phyloP scores from a whole-genome alignment of 2,113 vertebrate species.

The Eptatretus burgeri region DNA sequence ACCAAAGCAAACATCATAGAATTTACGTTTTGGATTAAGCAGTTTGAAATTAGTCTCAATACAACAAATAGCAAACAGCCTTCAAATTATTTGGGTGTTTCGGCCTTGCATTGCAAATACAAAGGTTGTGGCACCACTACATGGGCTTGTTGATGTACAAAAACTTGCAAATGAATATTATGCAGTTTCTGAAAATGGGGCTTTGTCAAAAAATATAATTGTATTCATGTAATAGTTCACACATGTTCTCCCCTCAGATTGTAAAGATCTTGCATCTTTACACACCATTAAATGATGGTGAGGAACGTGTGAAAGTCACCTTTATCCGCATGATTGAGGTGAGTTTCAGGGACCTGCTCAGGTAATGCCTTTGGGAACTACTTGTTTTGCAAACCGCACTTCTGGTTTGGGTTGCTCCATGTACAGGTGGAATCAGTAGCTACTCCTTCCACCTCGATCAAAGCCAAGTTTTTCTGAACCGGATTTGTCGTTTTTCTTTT shows the following conservation, averaged over 20 bases:
- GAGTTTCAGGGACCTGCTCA: constrained; percentile 10
- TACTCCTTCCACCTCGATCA: not conserved
- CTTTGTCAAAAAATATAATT: not conserved
- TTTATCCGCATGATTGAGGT: constrained; percentile 99
- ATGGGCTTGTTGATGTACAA: too few species aligned
- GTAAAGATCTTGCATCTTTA: constrained; percentile 93
- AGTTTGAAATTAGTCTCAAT: too few species aligned
- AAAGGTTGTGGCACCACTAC: not conserved
- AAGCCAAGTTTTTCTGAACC: not conserved
- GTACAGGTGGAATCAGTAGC: not conserved
- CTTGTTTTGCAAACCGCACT: not conserved
- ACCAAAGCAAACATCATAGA: too few species aligned
- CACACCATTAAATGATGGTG: constrained; percentile 91
- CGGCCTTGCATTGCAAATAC: too few species aligned
- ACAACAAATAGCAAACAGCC: too few species aligned
- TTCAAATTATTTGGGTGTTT: too few species aligned
- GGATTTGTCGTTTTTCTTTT: not conserved
- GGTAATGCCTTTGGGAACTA: not conserved
- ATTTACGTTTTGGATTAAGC: too few species aligned
- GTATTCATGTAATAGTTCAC: constrained; percentile 1
- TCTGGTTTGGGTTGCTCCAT: not conserved
- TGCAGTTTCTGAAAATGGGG: not conserved
- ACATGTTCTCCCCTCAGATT: constrained; percentile 26
- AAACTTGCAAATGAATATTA: too few species aligned
- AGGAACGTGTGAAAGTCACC: constrained; percentile 63